Evolutionary conservation across 2,888 invertebrate species (phyloP), one percentile per base, ranked within the genome.

Genomic region (Colletes collaris): DNA sequence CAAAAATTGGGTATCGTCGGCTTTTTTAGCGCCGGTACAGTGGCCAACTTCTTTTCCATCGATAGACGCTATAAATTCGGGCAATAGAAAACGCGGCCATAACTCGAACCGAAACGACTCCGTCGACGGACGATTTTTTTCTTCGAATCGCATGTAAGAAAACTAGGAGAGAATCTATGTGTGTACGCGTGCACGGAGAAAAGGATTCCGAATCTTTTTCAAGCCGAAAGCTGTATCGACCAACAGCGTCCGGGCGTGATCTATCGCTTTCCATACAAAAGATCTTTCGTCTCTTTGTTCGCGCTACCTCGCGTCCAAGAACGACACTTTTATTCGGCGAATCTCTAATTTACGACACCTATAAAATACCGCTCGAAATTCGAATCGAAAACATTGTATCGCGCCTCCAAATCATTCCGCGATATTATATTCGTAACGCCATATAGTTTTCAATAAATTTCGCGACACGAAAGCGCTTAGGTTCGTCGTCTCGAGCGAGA

Each of bases 51-150:
- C 27, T 2, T 1, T 27, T 2, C 2, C 27, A 27, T 27, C 27
- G 27, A 27, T 27, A 27, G 27, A 27, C 27, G 27, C 27, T 60
- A 74, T 81, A 83, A 81, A 84, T 83, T 74, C 35, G 64, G 46
- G 59, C 71, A 65, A 81, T 84, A 74, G 76, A 64, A 62, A 37
- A 69, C 65, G 60, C 50, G 16, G 44, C 76, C 65, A 67, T 82
- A 83, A 83, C 70, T 73, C 68, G 44, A n/a, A 19, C 63, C 63
- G 46, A 79, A 68, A 73, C 46, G 37, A 37, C 7, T 63, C 8
- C 44, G 44, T n/a, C 52, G 8, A 37, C 7, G 53, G 6, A 35
- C 59, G 59, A 70, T 16, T 69, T 76, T 72, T 65, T 70, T 13
- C 8, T 35, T 16, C 4, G 50, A 67, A 60, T 72, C 49, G 66